These are phyloP conservation scores for Urocitellus parryii DNA, from an alignment of 2,113 vertebrate species.

Conservation along the genomic window DNA sequence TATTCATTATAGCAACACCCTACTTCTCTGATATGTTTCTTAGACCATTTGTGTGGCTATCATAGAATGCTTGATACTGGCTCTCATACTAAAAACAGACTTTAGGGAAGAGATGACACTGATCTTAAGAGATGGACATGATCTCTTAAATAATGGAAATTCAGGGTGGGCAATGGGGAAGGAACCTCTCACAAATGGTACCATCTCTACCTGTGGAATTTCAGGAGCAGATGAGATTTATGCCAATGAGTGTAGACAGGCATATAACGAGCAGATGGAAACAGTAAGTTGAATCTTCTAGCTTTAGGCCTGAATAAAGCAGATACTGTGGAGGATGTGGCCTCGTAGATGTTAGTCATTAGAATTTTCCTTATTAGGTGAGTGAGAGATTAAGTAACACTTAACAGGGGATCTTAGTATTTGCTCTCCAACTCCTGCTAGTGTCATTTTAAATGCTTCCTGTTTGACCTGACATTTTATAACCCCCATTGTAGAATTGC, in stretches of 20 bases:
- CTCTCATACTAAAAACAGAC: not conserved
- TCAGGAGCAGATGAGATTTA: not conserved
- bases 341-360: not conserved
- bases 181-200: rapidly evolving
- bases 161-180: too few species aligned
- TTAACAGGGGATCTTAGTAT: not conserved
- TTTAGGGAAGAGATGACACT: not conserved
- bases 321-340: not conserved
- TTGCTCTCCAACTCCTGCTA: not conserved
- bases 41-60: not conserved
- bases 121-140: too few species aligned
- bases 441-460: not conserved
- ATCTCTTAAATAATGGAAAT: not conserved
- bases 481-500: not conserved
- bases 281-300: not conserved
- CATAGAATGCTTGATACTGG: not conserved
- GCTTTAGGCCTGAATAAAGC: not conserved
- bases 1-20: not conserved
- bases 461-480: conserved; percentile 6
- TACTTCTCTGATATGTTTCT: too few species aligned
- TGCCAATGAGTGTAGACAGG: not conserved
- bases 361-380: not conserved
- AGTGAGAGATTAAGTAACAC: not conserved
- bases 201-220: not conserved
- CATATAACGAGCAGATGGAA: not conserved